Evolutionary conservation across 2,113 vertebrate genomes (phyloP), one percentile per base, ranked within the genome.

Genomic region (Calyptommatus sinebrachiatus): DNA sequence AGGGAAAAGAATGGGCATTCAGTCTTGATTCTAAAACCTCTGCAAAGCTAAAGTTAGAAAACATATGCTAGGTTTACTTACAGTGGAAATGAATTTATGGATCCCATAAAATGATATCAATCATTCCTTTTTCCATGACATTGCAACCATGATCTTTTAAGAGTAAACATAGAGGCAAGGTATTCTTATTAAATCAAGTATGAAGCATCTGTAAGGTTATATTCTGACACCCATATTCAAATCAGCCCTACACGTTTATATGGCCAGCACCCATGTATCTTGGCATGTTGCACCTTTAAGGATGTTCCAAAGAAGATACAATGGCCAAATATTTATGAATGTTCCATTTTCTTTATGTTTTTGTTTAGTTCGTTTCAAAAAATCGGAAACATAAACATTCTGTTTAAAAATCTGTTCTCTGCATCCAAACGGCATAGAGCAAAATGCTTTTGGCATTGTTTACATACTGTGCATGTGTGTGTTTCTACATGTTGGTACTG

Each of bases 321-420:
- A 91, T 87, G 79, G 90, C 75, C 87, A 93, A 93, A 94, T 93
- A 90, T 94, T 93, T 92, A 90, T 85, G 86, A 83, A 88, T 85
- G 88, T 88, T 89, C 86, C 71, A 73, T 93, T 92, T 92, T 90
- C 89, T 93, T 92, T 89, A 91, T 80, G 68, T 93, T 91, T 91
- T 68, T 93, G 86, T 77, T 92, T 93, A 91, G 80, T 80, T 83
- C 76, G 89, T 92, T 95, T 90, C 91, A 84, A 89, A 41, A 93
- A 92, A 92, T 89, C 89, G 93, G 92, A 62, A 92, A 93, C 91
- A 92, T 87, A 94, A 94, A 93, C 89, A 92, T 95, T 94, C 90
- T 92, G 85, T 88, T 93, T 89, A 91, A 93, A 94, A 94, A 93
- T 91, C 91, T 94, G 87, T 95, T 95, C 91, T 94, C 82, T 80